A percentile compares a stretch with the other conserved stretches of the same genome.
phyloP scores from a whole-genome alignment of 1,140 invertebrate genomes.

The Drosophila ambigua region DNA sequence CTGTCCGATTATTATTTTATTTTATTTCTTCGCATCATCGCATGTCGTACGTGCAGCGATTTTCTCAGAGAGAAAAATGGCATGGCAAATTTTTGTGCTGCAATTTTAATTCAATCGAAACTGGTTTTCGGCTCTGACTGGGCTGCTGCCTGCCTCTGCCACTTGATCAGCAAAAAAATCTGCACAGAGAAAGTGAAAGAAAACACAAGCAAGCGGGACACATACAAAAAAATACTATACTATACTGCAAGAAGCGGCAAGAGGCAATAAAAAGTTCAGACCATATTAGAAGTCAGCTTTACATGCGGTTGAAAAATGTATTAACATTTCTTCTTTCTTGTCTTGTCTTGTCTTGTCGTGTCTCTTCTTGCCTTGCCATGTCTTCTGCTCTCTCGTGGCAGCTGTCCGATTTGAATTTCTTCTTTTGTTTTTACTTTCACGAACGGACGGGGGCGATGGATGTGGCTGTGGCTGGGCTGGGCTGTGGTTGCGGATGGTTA shows the following conservation, averaged over 20 bases:
- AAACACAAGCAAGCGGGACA: conserved; percentile 53
- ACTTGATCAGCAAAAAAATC: conserved; percentile 76
- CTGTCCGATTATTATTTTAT: conserved; percentile 34
- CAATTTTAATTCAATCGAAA: conserved; percentile 76
- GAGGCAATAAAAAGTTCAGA: conserved; percentile 77
- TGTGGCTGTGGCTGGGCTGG: conserved; percentile 16
- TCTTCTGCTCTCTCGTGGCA: conserved; percentile 17
- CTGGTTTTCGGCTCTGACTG: conserved; percentile 65
- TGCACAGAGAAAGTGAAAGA: conserved; percentile 81
- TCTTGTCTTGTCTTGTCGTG: conserved; percentile 44
- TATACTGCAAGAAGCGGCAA: conserved; percentile 2
- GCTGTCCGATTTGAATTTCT: conserved; percentile 65
- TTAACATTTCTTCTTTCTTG: conserved; percentile 53
- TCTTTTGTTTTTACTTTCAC: conserved; percentile 77
- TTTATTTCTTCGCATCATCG: conserved; percentile 40
- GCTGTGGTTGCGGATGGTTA: conserved; percentile 46
- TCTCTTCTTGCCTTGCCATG: conserved; percentile 24
- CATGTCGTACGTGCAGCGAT: conserved; percentile 52
- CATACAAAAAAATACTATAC: conserved; percentile 26
- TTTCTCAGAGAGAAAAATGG: conserved; percentile 44
- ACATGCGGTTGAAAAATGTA: conserved; percentile 62
- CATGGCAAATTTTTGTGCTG: conserved; percentile 63
- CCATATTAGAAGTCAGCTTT: conserved; percentile 80
- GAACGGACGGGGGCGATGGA: conserved; percentile 53
- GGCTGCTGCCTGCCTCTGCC: conserved; percentile 10